Conservation (phyloP, 30 jellyfish, hydroid and myxozoan species). For the Cassiopea xamachana region DNA sequence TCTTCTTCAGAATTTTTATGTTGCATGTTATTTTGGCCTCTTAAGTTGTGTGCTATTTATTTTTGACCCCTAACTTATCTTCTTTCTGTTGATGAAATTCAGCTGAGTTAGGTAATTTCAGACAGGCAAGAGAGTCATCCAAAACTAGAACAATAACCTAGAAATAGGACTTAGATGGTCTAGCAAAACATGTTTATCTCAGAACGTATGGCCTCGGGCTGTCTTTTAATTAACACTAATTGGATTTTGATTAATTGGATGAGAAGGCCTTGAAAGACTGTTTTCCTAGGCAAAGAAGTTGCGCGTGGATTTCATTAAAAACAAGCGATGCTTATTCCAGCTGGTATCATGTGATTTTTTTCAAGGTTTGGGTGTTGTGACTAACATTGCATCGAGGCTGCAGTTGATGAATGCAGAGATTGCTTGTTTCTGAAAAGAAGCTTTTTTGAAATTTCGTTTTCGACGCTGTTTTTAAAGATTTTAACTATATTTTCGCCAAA, state of each 20-base stretch:
- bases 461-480: too few relatives aligned
- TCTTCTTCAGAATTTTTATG: too few relatives aligned
- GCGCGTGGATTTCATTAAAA: not conserved
- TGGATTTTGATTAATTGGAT: not conserved
- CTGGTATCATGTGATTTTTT: not conserved
- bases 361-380: not conserved
- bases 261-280: not conserved
- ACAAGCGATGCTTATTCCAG: not conserved
- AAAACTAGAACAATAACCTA: too few relatives aligned
- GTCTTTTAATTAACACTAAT: not conserved
- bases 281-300: not conserved
- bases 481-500: too few relatives aligned
- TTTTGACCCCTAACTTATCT: not conserved
- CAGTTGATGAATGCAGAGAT: too few relatives aligned
- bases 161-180: too few relatives aligned
- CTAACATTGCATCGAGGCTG: too few relatives aligned
- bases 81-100: not conserved
- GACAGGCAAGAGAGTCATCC: not conserved
- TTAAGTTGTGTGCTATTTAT: too few relatives aligned
- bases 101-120: not conserved
- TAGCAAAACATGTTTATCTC: not conserved
- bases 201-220: not conserved
- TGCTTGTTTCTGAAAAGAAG: too few relatives aligned
- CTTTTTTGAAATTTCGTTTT: too few relatives aligned
- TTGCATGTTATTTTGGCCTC: too few relatives aligned